Conservation (phyloP, 2,888 invertebrate genomes). For the Furcula furcula region DNA sequence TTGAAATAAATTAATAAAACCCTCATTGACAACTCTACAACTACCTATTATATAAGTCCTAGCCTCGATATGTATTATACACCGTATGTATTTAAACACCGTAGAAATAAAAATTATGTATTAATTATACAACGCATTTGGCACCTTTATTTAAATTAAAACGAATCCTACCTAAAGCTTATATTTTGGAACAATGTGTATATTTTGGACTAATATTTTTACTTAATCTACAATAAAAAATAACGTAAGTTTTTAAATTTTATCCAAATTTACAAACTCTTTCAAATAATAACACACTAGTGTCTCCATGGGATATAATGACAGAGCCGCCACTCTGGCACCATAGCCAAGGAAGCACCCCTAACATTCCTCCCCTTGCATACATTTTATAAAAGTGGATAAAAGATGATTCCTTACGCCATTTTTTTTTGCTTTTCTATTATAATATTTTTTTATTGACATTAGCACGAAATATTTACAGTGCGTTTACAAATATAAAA, state of each 20-base stretch:
- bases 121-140: too few relatives aligned
- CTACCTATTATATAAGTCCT: too few relatives aligned
- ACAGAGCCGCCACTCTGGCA: slow-evolving; percentile 68
- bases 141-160: too few relatives aligned
- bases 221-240: too few relatives aligned
- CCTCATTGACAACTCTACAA: neutral
- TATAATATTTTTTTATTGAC: too few relatives aligned
- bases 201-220: too few relatives aligned
- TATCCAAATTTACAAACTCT: slow-evolving; percentile 24
- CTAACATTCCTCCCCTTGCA: slow-evolving; percentile 31
- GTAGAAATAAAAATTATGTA: too few relatives aligned
- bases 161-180: too few relatives aligned
- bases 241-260: slow-evolving; percentile 11
- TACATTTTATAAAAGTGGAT: slow-evolving; percentile 26
- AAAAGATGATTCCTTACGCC: slow-evolving; percentile 11
- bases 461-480: too few relatives aligned
- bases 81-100: too few relatives aligned
- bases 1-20: slow-evolving; percentile 16
- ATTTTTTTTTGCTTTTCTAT: neutral
- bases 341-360: slow-evolving; percentile 39
- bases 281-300: slow-evolving; percentile 23
- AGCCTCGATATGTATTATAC: too few relatives aligned
- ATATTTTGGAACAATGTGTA: too few relatives aligned
- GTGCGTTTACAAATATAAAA: neutral
- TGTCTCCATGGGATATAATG: slow-evolving; percentile 39